Evolutionary conservation across 2,113 vertebrate genomes (phyloP).

Genomic region (Fregetta grallaria): DNA sequence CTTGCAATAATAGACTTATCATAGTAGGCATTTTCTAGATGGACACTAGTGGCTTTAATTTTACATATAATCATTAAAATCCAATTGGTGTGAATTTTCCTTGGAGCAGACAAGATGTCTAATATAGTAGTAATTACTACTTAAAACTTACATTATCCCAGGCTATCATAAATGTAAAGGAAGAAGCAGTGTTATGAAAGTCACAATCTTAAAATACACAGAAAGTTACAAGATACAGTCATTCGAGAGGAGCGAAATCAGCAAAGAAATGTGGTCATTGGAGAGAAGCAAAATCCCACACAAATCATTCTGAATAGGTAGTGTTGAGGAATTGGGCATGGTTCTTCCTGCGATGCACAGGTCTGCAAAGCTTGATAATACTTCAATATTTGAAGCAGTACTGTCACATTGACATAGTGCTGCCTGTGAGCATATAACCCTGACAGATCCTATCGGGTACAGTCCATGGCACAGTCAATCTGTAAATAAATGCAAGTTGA

Average conservation of each 20-base stretch:
- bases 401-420: background rate
- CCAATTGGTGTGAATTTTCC: background rate
- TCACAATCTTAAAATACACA: background rate
- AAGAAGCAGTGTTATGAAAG: background rate
- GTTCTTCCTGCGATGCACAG: rapidly evolving
- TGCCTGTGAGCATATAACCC: background rate
- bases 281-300: background rate
- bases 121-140: background rate
- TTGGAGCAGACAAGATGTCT: background rate
- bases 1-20: background rate
- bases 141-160: background rate
- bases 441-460: background rate
- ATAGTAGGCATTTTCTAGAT: background rate
- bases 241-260: background rate
- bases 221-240: background rate
- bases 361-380: background rate
- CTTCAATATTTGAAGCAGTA: background rate
- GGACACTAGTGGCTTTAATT: background rate
- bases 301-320: background rate
- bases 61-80: background rate
- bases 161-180: background rate
- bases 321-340: background rate
- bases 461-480: background rate
- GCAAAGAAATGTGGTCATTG: background rate
- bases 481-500: background rate